A percentile compares a stretch with the other conserved stretches of the same genome.
phyloP scores from a whole-genome alignment of 2,888 invertebrate species.

The Troilus luridus region DNA sequence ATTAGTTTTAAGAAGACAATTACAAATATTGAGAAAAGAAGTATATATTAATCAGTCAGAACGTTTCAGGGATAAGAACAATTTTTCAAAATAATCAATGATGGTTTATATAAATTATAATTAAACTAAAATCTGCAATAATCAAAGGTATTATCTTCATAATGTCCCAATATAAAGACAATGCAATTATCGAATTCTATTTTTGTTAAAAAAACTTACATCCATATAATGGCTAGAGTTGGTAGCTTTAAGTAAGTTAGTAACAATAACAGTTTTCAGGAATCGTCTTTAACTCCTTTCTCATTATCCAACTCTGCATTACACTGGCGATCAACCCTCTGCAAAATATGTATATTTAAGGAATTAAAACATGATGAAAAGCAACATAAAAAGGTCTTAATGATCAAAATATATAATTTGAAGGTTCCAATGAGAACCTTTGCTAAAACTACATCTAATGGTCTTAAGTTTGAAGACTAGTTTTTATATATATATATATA shows the following conservation, averaged over 20 bases:
- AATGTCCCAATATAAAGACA: background rate
- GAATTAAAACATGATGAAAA: background rate
- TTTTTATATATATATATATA: background rate
- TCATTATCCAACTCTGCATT: background rate
- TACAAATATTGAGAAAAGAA: background rate
- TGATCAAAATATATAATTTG: background rate
- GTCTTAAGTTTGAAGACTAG: background rate
- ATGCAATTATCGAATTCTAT: background rate
- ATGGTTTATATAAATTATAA: background rate
- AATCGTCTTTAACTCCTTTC: background rate
- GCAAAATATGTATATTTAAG: background rate
- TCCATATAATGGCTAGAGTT: background rate
- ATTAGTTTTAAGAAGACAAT: background rate
- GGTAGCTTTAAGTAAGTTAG: no score
- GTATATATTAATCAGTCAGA: background rate
- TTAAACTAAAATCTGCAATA: background rate
- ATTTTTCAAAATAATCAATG: background rate
- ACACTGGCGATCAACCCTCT: background rate
- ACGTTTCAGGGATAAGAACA: background rate
- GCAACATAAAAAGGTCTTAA: background rate
- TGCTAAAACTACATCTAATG: background rate
- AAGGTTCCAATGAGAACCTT: no score
- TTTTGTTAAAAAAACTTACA: background rate
- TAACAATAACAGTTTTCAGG: background rate
- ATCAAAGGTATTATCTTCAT: background rate